A percentile compares a stretch with the other conserved stretches of the same genome.
phyloP scores from a whole-genome alignment of 2,797 vertebrate genomes.

The Novumbra hubbsi region DNA sequence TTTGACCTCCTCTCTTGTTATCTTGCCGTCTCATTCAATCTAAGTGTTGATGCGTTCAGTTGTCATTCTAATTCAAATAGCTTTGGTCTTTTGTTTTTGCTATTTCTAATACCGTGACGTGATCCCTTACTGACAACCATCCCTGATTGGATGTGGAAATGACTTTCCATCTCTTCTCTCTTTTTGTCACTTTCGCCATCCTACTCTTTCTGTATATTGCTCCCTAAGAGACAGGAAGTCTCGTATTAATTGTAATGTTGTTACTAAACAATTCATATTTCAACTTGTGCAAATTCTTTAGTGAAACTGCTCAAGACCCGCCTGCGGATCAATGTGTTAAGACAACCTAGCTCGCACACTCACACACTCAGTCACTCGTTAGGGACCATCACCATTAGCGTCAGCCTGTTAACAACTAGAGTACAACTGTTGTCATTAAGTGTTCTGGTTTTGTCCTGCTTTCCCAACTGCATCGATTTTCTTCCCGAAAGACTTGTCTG shows the following conservation, averaged over 20 bases:
- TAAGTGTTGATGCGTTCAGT: neutral
- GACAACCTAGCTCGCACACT: neutral
- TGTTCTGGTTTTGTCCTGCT: conserved; percentile 31
- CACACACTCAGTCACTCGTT: neutral
- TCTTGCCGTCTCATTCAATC: neutral
- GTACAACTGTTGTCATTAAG: conserved; percentile 42
- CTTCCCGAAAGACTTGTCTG: conserved; percentile 25
- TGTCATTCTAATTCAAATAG: conserved; percentile 3
- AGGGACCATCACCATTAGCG: neutral
- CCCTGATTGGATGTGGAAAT: neutral
- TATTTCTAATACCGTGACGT: neutral
- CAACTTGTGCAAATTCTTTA: neutral
- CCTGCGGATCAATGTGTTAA: neutral
- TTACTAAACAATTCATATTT: neutral
- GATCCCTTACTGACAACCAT: neutral
- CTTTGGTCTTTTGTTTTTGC: neutral
- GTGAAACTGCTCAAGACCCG: neutral
- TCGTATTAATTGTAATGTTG: too few species aligned
- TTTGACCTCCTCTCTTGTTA: conserved; percentile 1
- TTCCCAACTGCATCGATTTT: conserved; percentile 44
- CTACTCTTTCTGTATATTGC: too few species aligned
- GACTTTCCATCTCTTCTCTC: neutral
- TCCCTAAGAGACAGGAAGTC: too few species aligned
- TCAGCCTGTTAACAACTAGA: neutral
- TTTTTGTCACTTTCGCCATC: neutral